phyloP scores from a whole-genome alignment of 2,113 vertebrate species.

The Podarcis cretensis region DNA sequence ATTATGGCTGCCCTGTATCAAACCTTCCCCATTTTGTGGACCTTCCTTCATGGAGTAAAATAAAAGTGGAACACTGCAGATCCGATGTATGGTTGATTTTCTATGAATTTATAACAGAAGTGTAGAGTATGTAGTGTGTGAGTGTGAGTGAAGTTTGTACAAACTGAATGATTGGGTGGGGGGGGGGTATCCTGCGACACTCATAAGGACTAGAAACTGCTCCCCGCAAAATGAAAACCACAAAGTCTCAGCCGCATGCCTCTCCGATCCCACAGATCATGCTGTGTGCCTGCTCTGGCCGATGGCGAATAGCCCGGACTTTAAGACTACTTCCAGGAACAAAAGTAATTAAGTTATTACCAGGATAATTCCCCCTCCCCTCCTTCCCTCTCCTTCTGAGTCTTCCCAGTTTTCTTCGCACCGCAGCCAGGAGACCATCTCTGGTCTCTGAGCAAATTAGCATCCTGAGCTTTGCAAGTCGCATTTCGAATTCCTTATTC shows the following conservation, averaged over 20 bases:
- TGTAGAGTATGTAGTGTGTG: no score
- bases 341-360: background rate
- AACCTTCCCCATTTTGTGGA: no score
- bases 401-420: background rate
- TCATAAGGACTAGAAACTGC: background rate
- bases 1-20: no score
- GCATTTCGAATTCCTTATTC: conserved; percentile 54
- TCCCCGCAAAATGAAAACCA: no score
- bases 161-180: no score
- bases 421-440: conserved; percentile 37
- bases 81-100: no score
- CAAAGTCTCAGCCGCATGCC: no score
- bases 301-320: fast-evolving
- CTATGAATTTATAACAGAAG: no score
- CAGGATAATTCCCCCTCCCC: background rate
- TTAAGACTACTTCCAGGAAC: fast-evolving
- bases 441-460: conserved; percentile 71
- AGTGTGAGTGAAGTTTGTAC: no score
- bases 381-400: background rate
- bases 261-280: background rate
- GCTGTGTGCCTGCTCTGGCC: background rate
- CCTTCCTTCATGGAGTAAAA: no score
- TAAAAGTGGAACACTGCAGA: no score
- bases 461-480: conserved; percentile 72
- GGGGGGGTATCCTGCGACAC: no score